Percentiles rank a stretch among this genome's conserved stretches.
Evolutionary conservation across 2,797 vertebrate genomes (phyloP).

Genomic region (Pipistrellus kuhlii): DNA sequence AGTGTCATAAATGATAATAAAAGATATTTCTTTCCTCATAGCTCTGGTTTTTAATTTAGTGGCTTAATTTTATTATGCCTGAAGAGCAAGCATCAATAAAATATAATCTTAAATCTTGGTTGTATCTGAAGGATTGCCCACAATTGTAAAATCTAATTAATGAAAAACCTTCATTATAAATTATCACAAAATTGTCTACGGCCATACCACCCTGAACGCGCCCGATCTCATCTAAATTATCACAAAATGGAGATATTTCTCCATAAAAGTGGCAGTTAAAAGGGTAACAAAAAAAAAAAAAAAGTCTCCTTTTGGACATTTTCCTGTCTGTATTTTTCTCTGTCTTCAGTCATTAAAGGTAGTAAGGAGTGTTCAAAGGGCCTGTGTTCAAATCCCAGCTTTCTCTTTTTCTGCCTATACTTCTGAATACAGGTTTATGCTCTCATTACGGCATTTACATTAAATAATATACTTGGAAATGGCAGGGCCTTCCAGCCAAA

Average conservation of each 20-base stretch:
- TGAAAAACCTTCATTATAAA: constrained; percentile 12
- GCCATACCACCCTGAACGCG: no score
- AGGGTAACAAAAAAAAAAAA: neutral
- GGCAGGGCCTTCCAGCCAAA: neutral
- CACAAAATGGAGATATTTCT: constrained; percentile 34
- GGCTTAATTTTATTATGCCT: constrained; percentile 37
- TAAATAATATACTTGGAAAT: constrained; percentile 43
- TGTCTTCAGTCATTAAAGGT: neutral
- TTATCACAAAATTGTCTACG: constrained; percentile 46
- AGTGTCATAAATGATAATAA: neutral
- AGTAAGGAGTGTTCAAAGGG: neutral
- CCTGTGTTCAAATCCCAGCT: neutral
- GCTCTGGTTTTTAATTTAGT: constrained; percentile 47
- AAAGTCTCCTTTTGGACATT: neutral
- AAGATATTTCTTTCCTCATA: constrained; percentile 32
- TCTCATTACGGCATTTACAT: constrained; percentile 1
- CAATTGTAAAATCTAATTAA: neutral
- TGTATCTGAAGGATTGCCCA: neutral
- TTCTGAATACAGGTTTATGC: neutral
- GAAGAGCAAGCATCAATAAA: neutral
- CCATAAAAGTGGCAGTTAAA: neutral
- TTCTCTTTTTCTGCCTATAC: neutral
- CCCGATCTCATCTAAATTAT: no score
- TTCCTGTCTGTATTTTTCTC: neutral
- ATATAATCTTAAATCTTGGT: constrained; percentile 53